Evolutionary conservation across 2,797 vertebrate species (phyloP).

Genomic region (Lacerta agilis): DNA sequence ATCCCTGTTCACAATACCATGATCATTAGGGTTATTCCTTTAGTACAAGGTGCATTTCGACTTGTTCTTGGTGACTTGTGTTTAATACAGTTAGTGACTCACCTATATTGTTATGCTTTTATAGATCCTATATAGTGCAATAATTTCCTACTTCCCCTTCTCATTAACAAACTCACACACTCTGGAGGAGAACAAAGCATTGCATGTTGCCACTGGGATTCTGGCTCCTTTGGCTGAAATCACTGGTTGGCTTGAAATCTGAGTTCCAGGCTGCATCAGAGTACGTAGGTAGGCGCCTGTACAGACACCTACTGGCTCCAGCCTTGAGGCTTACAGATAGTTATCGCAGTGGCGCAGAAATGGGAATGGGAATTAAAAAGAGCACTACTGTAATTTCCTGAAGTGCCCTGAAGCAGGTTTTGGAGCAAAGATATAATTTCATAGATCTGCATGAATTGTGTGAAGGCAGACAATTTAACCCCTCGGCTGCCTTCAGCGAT

Average conservation of each 20-base stretch:
- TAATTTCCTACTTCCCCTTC: background rate
- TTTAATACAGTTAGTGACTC: background rate
- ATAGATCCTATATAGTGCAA: background rate
- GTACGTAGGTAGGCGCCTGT: slow-evolving; percentile 17
- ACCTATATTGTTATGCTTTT: background rate
- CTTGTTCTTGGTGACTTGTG: background rate
- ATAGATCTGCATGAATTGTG: background rate
- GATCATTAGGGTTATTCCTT: background rate
- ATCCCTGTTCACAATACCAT: background rate
- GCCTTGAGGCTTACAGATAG: background rate
- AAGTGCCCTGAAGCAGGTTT: slow-evolving; percentile 33
- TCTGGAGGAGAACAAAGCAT: background rate
- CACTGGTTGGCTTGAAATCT: slow-evolving; percentile 26
- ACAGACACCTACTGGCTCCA: slow-evolving; percentile 21
- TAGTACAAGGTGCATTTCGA: background rate
- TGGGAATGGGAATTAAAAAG: slow-evolving; percentile 31
- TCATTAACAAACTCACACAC: background rate
- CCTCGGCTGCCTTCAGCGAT: background rate
- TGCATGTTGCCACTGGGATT: background rate
- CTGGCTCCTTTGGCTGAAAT: background rate
- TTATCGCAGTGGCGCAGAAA: slow-evolving; percentile 18
- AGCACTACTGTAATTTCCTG: slow-evolving; percentile 39
- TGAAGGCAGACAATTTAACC: slow-evolving; percentile 30
- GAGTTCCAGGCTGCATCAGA: background rate
- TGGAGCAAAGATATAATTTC: slow-evolving; percentile 33